Conservation (phyloP, 2,888 invertebrate species). For the Pilophorus perplexus region DNA sequence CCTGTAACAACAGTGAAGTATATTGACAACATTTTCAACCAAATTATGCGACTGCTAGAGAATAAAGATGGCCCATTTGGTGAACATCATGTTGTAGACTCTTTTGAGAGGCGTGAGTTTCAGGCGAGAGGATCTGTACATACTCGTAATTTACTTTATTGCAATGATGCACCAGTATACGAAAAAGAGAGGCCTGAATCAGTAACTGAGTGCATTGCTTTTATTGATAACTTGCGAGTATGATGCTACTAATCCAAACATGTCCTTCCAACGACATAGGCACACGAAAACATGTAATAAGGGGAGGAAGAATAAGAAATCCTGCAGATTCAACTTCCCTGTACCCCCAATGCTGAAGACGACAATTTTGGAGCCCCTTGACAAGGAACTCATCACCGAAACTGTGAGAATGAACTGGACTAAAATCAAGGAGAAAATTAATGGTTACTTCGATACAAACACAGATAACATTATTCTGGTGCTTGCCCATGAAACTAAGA, state of each 20-base stretch:
- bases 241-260: not conserved
- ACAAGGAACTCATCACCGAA: too few relatives aligned
- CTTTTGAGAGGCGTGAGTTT: slow-evolving; percentile 34
- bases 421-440: too few relatives aligned
- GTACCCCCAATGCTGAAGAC: too few relatives aligned
- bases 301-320: too few relatives aligned
- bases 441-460: too few relatives aligned
- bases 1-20: slow-evolving; percentile 27
- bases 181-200: not conserved
- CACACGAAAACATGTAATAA: not conserved
- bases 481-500: too few relatives aligned
- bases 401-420: too few relatives aligned
- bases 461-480: too few relatives aligned
- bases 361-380: too few relatives aligned
- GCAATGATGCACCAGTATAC: slow-evolving; percentile 38
- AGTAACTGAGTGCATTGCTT: not conserved
- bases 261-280: not conserved
- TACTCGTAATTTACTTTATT: slow-evolving; percentile 43
- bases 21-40: slow-evolving; percentile 13
- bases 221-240: slow-evolving; percentile 1
- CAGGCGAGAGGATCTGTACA: slow-evolving; percentile 44
- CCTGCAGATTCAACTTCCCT: too few relatives aligned
- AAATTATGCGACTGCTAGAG: slow-evolving; percentile 37
- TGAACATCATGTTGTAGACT: slow-evolving; percentile 17
- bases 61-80: slow-evolving; percentile 43